A percentile compares a stretch with the other conserved stretches of the same genome.
These are phyloP conservation scores for Falco berigora DNA, from an alignment of 2,797 vertebrate genomes.

Conservation along the genomic window DNA sequence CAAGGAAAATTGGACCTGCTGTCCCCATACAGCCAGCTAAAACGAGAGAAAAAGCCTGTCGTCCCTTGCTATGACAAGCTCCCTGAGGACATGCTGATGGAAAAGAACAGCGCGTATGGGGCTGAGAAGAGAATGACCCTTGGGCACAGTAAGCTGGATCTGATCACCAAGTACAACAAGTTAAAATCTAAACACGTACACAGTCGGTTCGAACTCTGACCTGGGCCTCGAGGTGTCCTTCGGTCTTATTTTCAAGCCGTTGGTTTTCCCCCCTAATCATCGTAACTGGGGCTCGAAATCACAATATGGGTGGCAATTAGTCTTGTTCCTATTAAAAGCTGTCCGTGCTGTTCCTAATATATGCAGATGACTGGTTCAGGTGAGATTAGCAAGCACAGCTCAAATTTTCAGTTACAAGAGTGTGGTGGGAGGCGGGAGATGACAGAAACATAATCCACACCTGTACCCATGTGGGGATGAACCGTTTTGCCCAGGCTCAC, in stretches of 20 bases:
- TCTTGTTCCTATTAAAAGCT: background rate
- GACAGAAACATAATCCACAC: background rate
- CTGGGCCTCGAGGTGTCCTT: background rate
- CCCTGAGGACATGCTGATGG: conserved; percentile 4
- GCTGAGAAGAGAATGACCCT: conserved; percentile 89
- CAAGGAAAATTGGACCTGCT: conserved; percentile 88
- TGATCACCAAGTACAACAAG: conserved; percentile 93
- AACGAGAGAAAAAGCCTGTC: conserved; percentile 71
- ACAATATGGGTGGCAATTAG: background rate
- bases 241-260: background rate
- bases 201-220: conserved; percentile 88
- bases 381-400: background rate
- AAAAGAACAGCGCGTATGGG: conserved; percentile 50
- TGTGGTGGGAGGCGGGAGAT: background rate
- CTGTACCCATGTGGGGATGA: background rate
- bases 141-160: conserved; percentile 96
- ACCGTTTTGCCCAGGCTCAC: background rate
- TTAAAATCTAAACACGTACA: conserved; percentile 84
- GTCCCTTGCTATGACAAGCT: conserved; percentile 55
- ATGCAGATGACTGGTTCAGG: background rate
- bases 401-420: background rate
- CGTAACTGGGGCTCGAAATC: background rate
- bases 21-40: conserved; percentile 83
- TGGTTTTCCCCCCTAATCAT: background rate
- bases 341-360: background rate